These are phyloP conservation scores for Theretra japonica DNA, from an alignment of 2,888 invertebrate species.

Conservation along the genomic window DNA sequence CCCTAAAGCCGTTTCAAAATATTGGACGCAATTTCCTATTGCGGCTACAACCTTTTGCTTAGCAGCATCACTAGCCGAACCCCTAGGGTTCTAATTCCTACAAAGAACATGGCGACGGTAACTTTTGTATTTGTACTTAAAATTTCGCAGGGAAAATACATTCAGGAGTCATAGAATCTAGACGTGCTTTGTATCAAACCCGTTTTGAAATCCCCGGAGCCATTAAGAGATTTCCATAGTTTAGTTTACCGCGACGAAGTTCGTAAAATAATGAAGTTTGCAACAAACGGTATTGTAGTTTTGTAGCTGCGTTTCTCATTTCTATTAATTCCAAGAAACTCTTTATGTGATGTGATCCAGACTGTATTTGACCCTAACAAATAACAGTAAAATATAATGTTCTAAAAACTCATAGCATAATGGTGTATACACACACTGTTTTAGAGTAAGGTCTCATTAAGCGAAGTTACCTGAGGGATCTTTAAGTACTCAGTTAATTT, in stretches of 20 bases:
- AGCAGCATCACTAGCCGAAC: no score
- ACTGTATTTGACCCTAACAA: background rate
- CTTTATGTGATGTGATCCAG: background rate
- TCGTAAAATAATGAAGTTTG: background rate
- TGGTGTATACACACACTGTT: background rate
- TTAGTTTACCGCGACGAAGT: background rate
- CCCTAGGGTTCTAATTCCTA: no score
- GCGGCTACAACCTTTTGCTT: no score
- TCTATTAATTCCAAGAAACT: constrained; percentile 34
- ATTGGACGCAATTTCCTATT: no score
- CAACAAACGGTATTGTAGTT: background rate
- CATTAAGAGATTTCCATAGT: background rate
- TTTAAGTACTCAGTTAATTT: constrained; percentile 52
- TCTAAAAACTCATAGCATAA: background rate
- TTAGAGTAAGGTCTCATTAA: constrained; percentile 43
- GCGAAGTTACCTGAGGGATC: constrained; percentile 43
- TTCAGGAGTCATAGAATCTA: background rate
- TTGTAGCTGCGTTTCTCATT: constrained; percentile 1
- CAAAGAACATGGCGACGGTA: background rate
- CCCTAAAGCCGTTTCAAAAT: no score
- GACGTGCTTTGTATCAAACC: background rate
- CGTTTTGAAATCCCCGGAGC: background rate
- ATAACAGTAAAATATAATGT: background rate
- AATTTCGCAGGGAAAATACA: background rate
- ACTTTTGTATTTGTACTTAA: background rate